Evolutionary conservation across 2,888 invertebrate species (phyloP), one percentile per base, ranked within the genome.

Genomic region (Pristionchus mayeri): DNA sequence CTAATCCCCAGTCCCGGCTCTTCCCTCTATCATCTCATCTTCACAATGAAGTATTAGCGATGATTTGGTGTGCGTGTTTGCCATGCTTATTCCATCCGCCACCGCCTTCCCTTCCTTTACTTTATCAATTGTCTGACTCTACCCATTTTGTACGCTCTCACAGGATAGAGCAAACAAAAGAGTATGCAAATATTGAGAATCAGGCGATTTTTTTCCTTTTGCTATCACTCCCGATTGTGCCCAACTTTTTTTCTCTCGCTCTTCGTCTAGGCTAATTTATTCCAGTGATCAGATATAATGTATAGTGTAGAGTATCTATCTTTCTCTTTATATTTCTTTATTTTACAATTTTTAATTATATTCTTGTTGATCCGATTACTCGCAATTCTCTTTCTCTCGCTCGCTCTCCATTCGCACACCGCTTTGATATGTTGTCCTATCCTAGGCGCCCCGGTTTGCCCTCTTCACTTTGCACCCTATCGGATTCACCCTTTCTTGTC

Each of bases 21-120:
- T 34, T 80, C 48, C 80, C 80, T 57, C 57, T 44, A 52, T 57
- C 57, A 80, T 57, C 80, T 40, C 34, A 57, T 57, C 80, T 27
- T 80, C 54, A 78, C 4, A 78, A 78, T 78, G 76, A 78, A 78
- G 50, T 78, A 78, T 78, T 78, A 50, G 76, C 71, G 71, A 71
- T 71, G 71, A 71, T 30, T 48, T 75, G 75, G 44, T 44, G 27
- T 44, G n/a, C 24, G 44, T 44, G n/a, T 48, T 11, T 40, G 0
- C 30, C 44, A 13, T 27, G 18, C 30, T 50, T 21, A 40, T 44
- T 75, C 4, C 37, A 16, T 18, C 21, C n/a, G 71, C 71, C 67
- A 54, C n/a, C n/a, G n/a, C n/a, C n/a, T n/a, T n/a, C n/a, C n/a
- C n/a, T n/a, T n/a, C n/a, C n/a, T n/a, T n/a, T n/a, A n/a, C n/a